Percentiles rank a stretch among this genome's conserved stretches.
phyloP scores from a whole-genome alignment of 1,140 invertebrate genomes.

The Eupristina koningsbergeri region DNA sequence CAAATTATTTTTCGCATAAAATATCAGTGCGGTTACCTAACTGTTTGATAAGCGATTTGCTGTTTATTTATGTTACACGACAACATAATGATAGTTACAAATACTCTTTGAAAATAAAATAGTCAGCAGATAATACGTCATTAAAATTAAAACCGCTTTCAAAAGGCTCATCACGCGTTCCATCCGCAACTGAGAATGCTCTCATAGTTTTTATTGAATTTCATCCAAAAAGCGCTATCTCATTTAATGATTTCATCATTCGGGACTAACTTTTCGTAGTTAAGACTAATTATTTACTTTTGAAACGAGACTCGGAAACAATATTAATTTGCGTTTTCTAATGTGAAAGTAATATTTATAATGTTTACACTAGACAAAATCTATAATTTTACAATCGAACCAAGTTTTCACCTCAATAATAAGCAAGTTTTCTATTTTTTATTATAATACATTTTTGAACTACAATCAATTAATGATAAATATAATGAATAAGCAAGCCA shows the following conservation, averaged over 20 bases:
- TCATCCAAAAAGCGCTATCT: background rate
- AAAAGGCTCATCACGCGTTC: background rate
- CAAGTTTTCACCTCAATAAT: background rate
- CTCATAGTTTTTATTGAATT: background rate
- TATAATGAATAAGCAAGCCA: too few species aligned
- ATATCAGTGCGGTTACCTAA: slow-evolving; percentile 1
- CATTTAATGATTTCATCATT: too few species aligned
- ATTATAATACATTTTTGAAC: too few species aligned
- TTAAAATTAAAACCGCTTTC: too few species aligned
- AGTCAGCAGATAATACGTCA: background rate
- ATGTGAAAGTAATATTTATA: too few species aligned
- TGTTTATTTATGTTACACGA: background rate
- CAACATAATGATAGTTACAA: background rate
- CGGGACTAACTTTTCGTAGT: too few species aligned
- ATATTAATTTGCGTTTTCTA: too few species aligned
- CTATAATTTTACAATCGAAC: background rate
- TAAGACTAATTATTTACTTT: background rate
- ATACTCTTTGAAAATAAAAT: background rate
- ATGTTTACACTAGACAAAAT: too few species aligned
- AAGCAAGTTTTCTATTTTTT: too few species aligned
- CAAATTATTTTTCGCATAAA: background rate
- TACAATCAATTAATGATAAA: too few species aligned
- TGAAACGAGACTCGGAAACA: background rate
- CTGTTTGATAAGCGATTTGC: background rate
- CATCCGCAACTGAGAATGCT: background rate